A percentile compares a stretch with the other conserved stretches of the same genome.
These are phyloP conservation scores for Gerris buenoi DNA, from an alignment of 1,140 invertebrate genomes.

Conservation along the genomic window DNA sequence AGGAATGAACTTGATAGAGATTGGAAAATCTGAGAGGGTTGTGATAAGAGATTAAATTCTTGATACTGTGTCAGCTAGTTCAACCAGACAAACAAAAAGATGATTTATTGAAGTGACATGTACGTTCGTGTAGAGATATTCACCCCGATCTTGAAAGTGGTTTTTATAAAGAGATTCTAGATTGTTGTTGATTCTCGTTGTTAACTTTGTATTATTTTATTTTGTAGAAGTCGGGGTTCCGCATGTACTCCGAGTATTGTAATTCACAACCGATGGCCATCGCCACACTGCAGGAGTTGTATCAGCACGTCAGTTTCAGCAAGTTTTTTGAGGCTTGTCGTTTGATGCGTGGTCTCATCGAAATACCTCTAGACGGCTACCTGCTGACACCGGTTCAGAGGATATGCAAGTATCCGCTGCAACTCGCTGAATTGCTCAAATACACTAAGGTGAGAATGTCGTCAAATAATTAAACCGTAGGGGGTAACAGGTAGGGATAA, in stretches of 20 bases:
- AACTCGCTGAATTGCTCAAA: slow-evolving; percentile 70
- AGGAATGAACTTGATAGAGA: too few relatives aligned
- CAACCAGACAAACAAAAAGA: too few relatives aligned
- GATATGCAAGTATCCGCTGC: slow-evolving; percentile 84
- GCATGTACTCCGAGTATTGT: slow-evolving; percentile 81
- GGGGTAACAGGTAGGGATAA: too few relatives aligned
- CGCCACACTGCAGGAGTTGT: slow-evolving; percentile 55
- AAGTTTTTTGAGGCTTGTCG: slow-evolving; percentile 77
- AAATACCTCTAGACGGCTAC: slow-evolving; percentile 77
- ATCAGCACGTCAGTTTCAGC: slow-evolving; percentile 51
- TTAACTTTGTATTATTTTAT: slow-evolving; percentile 10
- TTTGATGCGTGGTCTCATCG: slow-evolving; percentile 60
- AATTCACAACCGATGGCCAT: slow-evolving; percentile 74
- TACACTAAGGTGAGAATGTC: slow-evolving; percentile 42
- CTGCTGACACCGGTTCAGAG: slow-evolving; percentile 77
- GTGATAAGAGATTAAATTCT: too few relatives aligned
- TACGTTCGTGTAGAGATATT: too few relatives aligned
- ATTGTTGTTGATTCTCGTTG: too few relatives aligned
- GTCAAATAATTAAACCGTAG: too few relatives aligned
- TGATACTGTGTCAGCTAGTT: too few relatives aligned
- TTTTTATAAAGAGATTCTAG: too few relatives aligned
- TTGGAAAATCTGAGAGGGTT: too few relatives aligned
- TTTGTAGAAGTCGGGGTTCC: slow-evolving; percentile 51
- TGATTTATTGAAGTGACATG: too few relatives aligned
- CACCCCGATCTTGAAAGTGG: too few relatives aligned